Evolutionary conservation across 2,113 vertebrate genomes (phyloP).

Genomic region (Podilymbus podiceps): DNA sequence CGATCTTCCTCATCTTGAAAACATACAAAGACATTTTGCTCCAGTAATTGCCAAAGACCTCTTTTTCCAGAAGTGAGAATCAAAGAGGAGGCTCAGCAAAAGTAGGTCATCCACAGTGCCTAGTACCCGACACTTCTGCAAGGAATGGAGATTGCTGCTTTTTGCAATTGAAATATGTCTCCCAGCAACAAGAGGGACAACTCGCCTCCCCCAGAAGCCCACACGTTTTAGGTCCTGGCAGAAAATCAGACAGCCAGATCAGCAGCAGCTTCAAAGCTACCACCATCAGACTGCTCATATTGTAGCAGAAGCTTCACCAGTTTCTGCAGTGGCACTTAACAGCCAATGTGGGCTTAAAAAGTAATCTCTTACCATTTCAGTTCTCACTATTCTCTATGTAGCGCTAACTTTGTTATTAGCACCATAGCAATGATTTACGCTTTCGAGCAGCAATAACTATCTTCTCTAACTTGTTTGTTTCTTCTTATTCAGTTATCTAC

Average conservation of each 20-base stretch:
- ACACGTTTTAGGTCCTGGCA: constrained; percentile 54
- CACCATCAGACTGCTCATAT: constrained; percentile 45
- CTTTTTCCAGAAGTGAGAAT: constrained; percentile 8
- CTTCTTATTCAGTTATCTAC: not conserved
- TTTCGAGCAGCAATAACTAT: not conserved
- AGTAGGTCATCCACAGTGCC: constrained; percentile 49
- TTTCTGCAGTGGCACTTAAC: constrained; percentile 33
- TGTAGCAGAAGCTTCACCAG: constrained; percentile 14
- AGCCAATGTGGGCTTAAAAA: constrained; percentile 11
- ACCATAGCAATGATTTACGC: not conserved
- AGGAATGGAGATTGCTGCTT: constrained; percentile 45
- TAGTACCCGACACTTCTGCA: constrained; percentile 24
- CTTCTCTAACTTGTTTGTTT: constrained; percentile 2
- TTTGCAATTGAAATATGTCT: constrained; percentile 63
- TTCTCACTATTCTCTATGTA: not conserved
- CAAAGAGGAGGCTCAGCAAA: constrained; percentile 40
- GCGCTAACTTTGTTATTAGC: not conserved
- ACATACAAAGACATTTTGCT: not conserved
- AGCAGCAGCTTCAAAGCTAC: constrained; percentile 59
- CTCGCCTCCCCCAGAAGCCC: constrained; percentile 50
- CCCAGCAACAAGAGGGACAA: constrained; percentile 65
- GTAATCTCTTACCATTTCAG: not conserved
- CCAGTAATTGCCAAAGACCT: not conserved
- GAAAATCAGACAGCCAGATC: constrained; percentile 46
- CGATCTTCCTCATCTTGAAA: not conserved